These are phyloP conservation scores for Fabriciana adippe DNA, from an alignment of 2,888 invertebrate species.

Conservation along the genomic window DNA sequence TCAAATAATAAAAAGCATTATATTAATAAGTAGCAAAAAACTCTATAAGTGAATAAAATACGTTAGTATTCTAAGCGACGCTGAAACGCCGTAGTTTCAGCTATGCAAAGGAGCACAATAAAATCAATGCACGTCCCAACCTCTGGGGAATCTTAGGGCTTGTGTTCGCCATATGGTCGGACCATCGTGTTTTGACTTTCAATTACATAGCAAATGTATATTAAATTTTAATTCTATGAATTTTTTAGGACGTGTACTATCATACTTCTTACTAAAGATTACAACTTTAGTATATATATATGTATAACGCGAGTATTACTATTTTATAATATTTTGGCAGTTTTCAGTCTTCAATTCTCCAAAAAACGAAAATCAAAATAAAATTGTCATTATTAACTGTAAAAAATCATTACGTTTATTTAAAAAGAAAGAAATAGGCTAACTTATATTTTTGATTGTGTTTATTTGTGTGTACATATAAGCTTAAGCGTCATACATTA, in stretches of 20 bases:
- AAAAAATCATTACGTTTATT: no score
- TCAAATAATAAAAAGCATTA: no score
- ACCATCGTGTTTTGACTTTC: slow-evolving; percentile 15
- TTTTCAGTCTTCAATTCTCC: no score
- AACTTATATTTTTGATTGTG: no score
- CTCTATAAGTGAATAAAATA: neutral
- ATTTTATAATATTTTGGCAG: neutral
- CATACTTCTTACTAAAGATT: no score
- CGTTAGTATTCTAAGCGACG: slow-evolving; percentile 7
- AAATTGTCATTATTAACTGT: no score
- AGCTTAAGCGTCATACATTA: no score
- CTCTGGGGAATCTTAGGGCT: slow-evolving; percentile 15
- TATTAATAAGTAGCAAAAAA: neutral
- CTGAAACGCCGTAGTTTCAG: slow-evolving; percentile 29
- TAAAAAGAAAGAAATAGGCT: no score
- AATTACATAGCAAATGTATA: slow-evolving; percentile 15
- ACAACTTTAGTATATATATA: no score
- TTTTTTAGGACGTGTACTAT: neutral
- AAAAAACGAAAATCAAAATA: no score
- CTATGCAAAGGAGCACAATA: slow-evolving; percentile 37
- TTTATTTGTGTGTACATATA: no score
- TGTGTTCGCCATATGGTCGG: slow-evolving; percentile 18
- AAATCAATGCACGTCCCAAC: slow-evolving; percentile 45
- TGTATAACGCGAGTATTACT: no score
- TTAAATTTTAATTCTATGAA: slow-evolving; percentile 9